Evolutionary conservation across 2,888 invertebrate species (phyloP), one percentile per base, ranked within the genome.

Genomic region (Ochropleura leucogaster): DNA sequence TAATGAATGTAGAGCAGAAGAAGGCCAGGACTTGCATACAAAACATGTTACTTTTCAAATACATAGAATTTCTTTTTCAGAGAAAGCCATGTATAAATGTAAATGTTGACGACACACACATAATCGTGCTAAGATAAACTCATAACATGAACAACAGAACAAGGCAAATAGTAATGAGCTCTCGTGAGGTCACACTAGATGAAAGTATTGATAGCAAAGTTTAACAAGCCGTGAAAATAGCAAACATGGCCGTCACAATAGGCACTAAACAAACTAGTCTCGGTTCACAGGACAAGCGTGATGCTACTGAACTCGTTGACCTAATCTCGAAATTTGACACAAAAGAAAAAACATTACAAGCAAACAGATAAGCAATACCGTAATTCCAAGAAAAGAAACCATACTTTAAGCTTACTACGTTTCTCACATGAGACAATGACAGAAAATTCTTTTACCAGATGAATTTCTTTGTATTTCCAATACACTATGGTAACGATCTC

Each of bases 131-230:
- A 79, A 85, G 86, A 86, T 85, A 84, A 87, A 81, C 79, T 78
- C 79, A 76, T 74, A 78, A 81, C 75, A 84, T 80, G 78, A 72
- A 82, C 78, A 80, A 83, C 67, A 77, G 77, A 83, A 77, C 71
- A 80, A 81, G 75, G 72, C 79, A 85, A 79, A 84, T 78, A 79
- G 68, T 79, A 88, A 88, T 85, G 84, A 87, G 82, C 80, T 80
- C 72, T 82, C 82, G 84, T 82, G 87, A 88, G 90, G 90, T 90
- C 87, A 87, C 74, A 76, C 46, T 71, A 84, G 91, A 91, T 91
- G 91, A 91, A 91, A 91, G 90, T 88, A 82, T 72, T 78, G 91
- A 91, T 91, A 90, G 80, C 72, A 64, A 72, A 79, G 72, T 75
- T 74, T 80, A 85, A 87, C 86, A 81, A 85, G 76, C 83, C 79